Percentiles rank a stretch among this genome's conserved stretches.
phyloP scores from a whole-genome alignment of 2,797 vertebrate species.

The Eremophila alpestris region DNA sequence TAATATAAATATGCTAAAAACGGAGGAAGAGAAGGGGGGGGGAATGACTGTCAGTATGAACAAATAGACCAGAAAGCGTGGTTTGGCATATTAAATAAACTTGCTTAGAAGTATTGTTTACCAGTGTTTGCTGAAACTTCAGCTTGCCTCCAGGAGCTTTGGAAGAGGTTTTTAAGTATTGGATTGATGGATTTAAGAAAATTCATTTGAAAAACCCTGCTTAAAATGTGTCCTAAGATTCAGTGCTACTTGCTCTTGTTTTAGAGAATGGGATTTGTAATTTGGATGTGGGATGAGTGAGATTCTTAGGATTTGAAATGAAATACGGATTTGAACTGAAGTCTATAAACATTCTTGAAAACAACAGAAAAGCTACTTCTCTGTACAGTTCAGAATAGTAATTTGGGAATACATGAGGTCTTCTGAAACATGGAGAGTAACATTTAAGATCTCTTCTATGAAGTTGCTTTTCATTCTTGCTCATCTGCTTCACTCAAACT shows the following conservation, averaged over 20 bases:
- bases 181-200: neutral
- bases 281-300: neutral
- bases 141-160: neutral
- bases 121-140: neutral
- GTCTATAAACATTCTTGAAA: neutral
- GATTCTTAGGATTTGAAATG: neutral
- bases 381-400: neutral
- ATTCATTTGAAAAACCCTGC: neutral
- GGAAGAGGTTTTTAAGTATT: neutral
- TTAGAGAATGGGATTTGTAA: neutral
- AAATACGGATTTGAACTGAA: neutral
- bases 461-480: neutral
- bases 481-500: neutral
- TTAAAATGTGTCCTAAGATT: neutral
- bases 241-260: neutral
- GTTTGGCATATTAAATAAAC: neutral
- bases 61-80: neutral
- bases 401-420: neutral
- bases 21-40: accelerated
- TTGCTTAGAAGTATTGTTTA: neutral
- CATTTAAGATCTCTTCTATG: neutral
- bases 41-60: neutral
- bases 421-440: neutral
- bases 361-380: neutral
- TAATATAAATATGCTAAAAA: neutral